Conservation (phyloP, 2,797 vertebrate genomes). For the Lophius americanus region DNA sequence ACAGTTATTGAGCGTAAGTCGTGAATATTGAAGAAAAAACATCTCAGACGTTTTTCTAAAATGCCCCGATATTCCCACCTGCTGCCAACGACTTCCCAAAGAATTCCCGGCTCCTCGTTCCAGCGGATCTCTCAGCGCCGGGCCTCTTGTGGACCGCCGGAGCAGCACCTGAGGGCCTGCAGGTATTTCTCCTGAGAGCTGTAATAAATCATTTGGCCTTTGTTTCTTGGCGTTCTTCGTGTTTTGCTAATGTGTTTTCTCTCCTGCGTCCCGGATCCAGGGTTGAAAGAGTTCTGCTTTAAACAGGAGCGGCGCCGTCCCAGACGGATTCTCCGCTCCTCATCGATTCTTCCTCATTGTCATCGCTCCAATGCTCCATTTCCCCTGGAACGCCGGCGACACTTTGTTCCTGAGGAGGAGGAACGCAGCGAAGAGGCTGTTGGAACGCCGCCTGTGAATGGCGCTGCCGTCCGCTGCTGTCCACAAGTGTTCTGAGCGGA, state of each 20-base stretch:
- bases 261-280: slow-evolving; percentile 49
- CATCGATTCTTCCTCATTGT: slow-evolving; percentile 69
- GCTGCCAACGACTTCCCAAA: slow-evolving; percentile 46
- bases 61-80: slow-evolving; percentile 34
- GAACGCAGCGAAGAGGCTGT: slow-evolving; percentile 12
- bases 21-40: no score
- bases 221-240: slow-evolving; percentile 67
- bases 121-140: slow-evolving; percentile 76
- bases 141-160: slow-evolving; percentile 56
- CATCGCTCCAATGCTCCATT: slow-evolving; percentile 78
- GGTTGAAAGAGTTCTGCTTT: slow-evolving; percentile 70
- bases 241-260: slow-evolving; percentile 76
- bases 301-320: slow-evolving; percentile 58
- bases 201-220: slow-evolving; percentile 82
- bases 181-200: slow-evolving; percentile 79
- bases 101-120: slow-evolving; percentile 69
- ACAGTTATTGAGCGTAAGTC: no score
- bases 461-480: slow-evolving; percentile 48
- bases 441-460: slow-evolving; percentile 32
- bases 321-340: slow-evolving; percentile 48
- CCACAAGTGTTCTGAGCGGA: slow-evolving; percentile 66
- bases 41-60: no score
- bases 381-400: slow-evolving; percentile 59
- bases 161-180: slow-evolving; percentile 72
- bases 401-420: slow-evolving; percentile 9